Conservation (phyloP, 1,140 invertebrate species). For the Brachionus calyciflorus region DNA sequence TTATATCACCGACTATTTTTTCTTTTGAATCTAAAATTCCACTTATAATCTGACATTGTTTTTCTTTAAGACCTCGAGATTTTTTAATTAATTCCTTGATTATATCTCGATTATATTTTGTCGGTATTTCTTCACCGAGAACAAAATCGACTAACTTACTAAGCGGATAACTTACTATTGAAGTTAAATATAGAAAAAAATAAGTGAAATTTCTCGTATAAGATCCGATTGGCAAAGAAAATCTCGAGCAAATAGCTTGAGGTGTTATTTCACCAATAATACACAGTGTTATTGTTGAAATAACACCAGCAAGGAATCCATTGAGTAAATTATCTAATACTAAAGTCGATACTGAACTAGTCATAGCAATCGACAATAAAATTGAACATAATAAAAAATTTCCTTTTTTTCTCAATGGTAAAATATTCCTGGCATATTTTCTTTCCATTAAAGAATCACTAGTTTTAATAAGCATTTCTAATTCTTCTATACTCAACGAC, state of each 20-base stretch:
- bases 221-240: conserved; percentile 90
- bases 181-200: conserved; percentile 88
- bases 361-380: conserved; percentile 92
- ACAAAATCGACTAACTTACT: conserved; percentile 83
- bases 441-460: background rate
- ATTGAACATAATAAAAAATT: conserved; percentile 92
- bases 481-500: background rate
- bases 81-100: conserved; percentile 81
- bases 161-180: conserved; percentile 88
- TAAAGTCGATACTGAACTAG: conserved; percentile 94
- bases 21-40: conserved; percentile 85
- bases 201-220: conserved; percentile 88
- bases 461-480: conserved; percentile 50
- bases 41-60: conserved; percentile 94
- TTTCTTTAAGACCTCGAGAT: conserved; percentile 69
- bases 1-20: conserved; percentile 84
- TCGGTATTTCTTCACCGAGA: conserved; percentile 88
- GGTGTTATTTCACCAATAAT: conserved; percentile 95
- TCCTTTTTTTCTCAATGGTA: conserved; percentile 83
- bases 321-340: conserved; percentile 87
- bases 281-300: conserved; percentile 82
- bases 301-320: conserved; percentile 69
- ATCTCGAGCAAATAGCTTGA: conserved; percentile 82
- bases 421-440: conserved; percentile 67
- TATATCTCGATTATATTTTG: conserved; percentile 90